Evolutionary conservation across 2,797 vertebrate genomes (phyloP).

Genomic region (Furcifer pardalis): DNA sequence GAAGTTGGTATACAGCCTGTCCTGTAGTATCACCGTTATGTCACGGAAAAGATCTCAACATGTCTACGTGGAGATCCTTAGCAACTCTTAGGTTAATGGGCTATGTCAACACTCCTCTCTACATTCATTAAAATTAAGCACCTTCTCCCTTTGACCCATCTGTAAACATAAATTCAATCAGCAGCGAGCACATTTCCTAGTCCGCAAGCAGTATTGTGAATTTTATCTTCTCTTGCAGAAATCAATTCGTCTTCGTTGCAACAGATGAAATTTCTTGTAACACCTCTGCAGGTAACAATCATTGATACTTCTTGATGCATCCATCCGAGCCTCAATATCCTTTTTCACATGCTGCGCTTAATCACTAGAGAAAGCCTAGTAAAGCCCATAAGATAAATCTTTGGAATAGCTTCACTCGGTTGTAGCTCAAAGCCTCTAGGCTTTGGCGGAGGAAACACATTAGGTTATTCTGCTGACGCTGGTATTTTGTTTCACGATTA

Average conservation of each 20-base stretch:
- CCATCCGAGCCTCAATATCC: conserved; percentile 83
- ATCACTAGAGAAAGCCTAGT: conserved; percentile 74
- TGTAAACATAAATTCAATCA: conserved; percentile 80
- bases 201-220: conserved; percentile 93
- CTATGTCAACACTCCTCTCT: conserved; percentile 70
- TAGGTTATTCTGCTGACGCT: conserved; percentile 72
- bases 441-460: conserved; percentile 57
- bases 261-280: conserved; percentile 97
- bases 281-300: conserved; percentile 94
- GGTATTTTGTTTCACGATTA: conserved; percentile 69
- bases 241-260: conserved; percentile 96
- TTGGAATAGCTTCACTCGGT: conserved; percentile 63
- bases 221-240: conserved; percentile 97
- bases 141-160: conserved; percentile 76
- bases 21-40: conserved; percentile 71
- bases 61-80: conserved; percentile 75
- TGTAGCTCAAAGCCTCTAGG: conserved; percentile 63
- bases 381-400: conserved; percentile 64
- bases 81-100: conserved; percentile 67
- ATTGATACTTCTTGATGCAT: conserved; percentile 89
- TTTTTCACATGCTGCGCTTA: conserved; percentile 81
- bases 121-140: conserved; percentile 77
- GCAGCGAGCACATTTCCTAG: conserved; percentile 82
- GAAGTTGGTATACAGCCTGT: conserved; percentile 74
- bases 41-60: conserved; percentile 72